Percentiles rank a stretch among this genome's conserved stretches.
These are phyloP conservation scores for Hydrotaea diabolus DNA, from an alignment of 2,888 invertebrate genomes.

Conservation along the genomic window DNA sequence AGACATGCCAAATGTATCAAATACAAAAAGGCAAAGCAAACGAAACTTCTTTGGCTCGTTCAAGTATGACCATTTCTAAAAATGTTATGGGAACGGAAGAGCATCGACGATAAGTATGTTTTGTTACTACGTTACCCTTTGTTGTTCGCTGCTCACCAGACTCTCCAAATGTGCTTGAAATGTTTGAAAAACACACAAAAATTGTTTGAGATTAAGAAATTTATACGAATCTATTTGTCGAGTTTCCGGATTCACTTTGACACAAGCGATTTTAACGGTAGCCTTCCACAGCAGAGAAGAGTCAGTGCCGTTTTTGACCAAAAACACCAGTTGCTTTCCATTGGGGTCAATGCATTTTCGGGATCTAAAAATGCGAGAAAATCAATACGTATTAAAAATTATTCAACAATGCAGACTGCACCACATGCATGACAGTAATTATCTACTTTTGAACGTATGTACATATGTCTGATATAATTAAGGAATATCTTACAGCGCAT, in stretches of 20 bases:
- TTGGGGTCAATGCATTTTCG: slow-evolving; percentile 83
- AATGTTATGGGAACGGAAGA: too few relatives aligned
- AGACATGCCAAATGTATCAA: too few relatives aligned
- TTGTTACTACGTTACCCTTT: slow-evolving; percentile 69
- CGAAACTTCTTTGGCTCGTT: too few relatives aligned
- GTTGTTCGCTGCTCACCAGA: slow-evolving; percentile 75
- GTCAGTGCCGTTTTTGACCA: slow-evolving; percentile 85
- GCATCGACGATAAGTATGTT: too few relatives aligned
- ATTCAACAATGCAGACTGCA: slow-evolving; percentile 25
- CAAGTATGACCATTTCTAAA: too few relatives aligned
- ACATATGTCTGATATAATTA: too few relatives aligned
- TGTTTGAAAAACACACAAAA: slow-evolving; percentile 84
- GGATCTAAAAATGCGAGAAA: slow-evolving; percentile 81
- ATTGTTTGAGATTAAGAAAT: slow-evolving; percentile 84
- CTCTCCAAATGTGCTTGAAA: slow-evolving; percentile 81
- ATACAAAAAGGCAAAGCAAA: too few relatives aligned
- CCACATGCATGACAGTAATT: not conserved
- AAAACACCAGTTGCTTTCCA: slow-evolving; percentile 85
- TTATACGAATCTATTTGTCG: slow-evolving; percentile 83
- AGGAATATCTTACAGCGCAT: slow-evolving; percentile 82
- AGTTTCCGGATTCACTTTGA: slow-evolving; percentile 83
- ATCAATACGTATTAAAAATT: slow-evolving; percentile 20
- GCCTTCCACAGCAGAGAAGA: slow-evolving; percentile 86
- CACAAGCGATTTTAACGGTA: slow-evolving; percentile 85
- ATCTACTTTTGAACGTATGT: not conserved